Base-by-base conservation (phyloP, 2,113 vertebrate species). In the Phycodurus eques region DNA sequence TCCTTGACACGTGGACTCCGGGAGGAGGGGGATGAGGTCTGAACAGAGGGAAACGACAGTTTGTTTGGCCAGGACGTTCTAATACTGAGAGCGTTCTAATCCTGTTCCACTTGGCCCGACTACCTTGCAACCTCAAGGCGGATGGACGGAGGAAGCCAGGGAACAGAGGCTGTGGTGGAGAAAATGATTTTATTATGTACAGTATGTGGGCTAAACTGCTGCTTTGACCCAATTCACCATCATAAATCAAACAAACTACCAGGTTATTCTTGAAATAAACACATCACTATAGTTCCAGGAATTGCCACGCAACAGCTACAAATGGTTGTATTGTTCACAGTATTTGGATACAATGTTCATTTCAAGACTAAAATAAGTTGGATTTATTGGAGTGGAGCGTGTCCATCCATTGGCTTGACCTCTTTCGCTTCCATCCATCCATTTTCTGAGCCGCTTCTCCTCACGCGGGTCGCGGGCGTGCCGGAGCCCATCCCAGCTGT, bases 1-100 rank as follows among this genome's bases (percentile, higher is more conserved):
- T 64, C 31, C 54, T 70, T 86, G 89, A 86, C 89, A 90, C 83
- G 79, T 85, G 87, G 83, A 80, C 86, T 86, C 59, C 31, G 60
- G 61, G 57, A 78, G 67, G 68, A 76, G 72, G 70, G 72, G 77
- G 67, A 80, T 1, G 27, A 27, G 27, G 27, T 27, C 27, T 27
- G 27, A 72, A 77, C 66, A 72, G 73, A 80, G 78, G 81, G 80
- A 75, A 78, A 78, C 79, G 77, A 88, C 82, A 83, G 85, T 86
- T 86, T 85, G 81, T 83, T 86, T 87, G 81, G 81, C 79, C 69
- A 79, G 74, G 70, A 54, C 78, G 77, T 78, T 68, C 79, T 62
- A 69, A 80, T 83, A 87, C 80, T 80, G 63, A 60, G 57, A 82
- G 63, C 46, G 17, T 83, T 82, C 82, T 79, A 78, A 81, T 90